Evolutionary conservation across 2,113 vertebrate genomes (phyloP).

Genomic region (Scomber japonicus): DNA sequence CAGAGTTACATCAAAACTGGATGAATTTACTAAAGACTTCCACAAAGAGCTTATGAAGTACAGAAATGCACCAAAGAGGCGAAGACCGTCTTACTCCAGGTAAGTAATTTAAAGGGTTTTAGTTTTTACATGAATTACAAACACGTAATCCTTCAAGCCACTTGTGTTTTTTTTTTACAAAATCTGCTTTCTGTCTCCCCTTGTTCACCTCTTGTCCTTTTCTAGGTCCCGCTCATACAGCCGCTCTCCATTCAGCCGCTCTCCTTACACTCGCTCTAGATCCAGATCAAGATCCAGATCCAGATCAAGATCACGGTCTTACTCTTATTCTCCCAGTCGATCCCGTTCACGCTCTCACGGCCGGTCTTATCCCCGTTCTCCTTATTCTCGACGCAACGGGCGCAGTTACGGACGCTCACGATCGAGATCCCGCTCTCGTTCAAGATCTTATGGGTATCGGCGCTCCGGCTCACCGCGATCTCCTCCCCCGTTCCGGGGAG

Average conservation of each 20-base stretch:
- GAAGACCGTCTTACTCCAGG: conserved; percentile 96
- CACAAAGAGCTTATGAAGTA: conserved; percentile 99
- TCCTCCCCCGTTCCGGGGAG: conserved; percentile 88
- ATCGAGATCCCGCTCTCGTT: conserved; percentile 75
- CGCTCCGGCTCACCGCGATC: conserved; percentile 90
- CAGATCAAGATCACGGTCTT: conserved; percentile 91
- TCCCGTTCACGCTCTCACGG: conserved; percentile 92
- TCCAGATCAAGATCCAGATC: conserved; percentile 88
- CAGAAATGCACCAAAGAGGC: conserved; percentile 97
- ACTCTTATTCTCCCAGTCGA: conserved; percentile 84
- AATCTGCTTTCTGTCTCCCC: background rate
- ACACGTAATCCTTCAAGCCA: conserved; percentile 5
- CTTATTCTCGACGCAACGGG: conserved; percentile 88
- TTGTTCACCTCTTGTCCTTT: conserved; percentile 12
- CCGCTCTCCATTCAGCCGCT: conserved; percentile 93
- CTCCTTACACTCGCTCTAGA: conserved; percentile 92
- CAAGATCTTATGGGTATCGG: conserved; percentile 92
- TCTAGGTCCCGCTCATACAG: conserved; percentile 95
- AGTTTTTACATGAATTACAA: background rate
- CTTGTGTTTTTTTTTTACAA: conserved; percentile 1
- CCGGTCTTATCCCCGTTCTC: conserved; percentile 92
- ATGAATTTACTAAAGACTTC: conserved; percentile 99
- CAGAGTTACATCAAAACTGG: conserved; percentile 98
- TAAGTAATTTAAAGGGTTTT: conserved; percentile 68
- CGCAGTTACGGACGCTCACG: conserved; percentile 80